phyloP scores from a whole-genome alignment of 2,113 vertebrate genomes.

The Zingel zingel region DNA sequence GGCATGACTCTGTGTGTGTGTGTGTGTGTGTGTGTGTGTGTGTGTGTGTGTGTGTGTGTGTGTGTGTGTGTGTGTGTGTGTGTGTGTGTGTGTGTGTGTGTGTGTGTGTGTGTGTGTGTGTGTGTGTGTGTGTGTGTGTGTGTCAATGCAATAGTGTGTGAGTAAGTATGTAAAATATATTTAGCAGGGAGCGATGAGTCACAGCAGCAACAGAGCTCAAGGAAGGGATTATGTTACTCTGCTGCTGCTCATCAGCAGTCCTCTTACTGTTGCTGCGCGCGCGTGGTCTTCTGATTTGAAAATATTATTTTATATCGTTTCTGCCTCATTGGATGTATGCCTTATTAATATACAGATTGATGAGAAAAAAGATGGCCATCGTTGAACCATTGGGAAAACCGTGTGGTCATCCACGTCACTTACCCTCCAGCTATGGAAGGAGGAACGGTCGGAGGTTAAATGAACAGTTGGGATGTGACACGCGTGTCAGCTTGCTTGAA shows the following conservation, averaged over 20 bases:
- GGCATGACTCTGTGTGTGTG: constrained; percentile 62
- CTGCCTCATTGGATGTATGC: neutral
- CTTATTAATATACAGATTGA: neutral
- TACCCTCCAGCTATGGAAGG: neutral
- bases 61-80: constrained; percentile 43
- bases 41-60: constrained; percentile 36
- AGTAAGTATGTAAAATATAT: constrained; percentile 77
- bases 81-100: constrained; percentile 36
- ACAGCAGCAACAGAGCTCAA: constrained; percentile 68
- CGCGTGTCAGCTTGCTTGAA: neutral
- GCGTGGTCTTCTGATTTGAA: constrained; percentile 22
- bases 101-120: constrained; percentile 19
- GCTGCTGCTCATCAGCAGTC: constrained; percentile 35
- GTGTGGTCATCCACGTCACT: neutral
- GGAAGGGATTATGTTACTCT: constrained; percentile 74
- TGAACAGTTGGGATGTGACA: constrained; percentile 27
- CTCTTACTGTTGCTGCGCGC: constrained; percentile 24
- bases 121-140: constrained; percentile 37
- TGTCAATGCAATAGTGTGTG: constrained; percentile 44
- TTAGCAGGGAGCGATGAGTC: constrained; percentile 78
- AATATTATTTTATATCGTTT: constrained; percentile 19
- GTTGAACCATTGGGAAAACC: neutral
- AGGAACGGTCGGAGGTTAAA: constrained; percentile 7
- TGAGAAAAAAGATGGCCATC: neutral
- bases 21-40: constrained; percentile 38